Evolutionary conservation across 2,113 vertebrate genomes (phyloP).

Genomic region (Mormyrus lacerda): DNA sequence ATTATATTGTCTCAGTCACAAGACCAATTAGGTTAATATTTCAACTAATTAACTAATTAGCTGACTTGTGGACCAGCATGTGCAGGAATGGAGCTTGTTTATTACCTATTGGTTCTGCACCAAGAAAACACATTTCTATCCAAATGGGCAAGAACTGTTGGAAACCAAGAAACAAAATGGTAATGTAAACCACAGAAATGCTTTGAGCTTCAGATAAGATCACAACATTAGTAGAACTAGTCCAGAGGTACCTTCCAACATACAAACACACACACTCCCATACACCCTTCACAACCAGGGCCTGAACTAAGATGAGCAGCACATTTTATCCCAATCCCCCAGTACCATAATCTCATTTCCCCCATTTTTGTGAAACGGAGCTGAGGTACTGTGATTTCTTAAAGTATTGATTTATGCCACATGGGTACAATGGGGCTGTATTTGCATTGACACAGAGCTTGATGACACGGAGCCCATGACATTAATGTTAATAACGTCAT

Average conservation of each 20-base stretch:
- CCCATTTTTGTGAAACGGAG: neutral
- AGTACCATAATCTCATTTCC: neutral
- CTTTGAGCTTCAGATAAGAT: neutral
- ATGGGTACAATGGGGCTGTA: neutral
- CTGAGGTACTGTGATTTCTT: neutral
- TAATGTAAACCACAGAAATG: neutral
- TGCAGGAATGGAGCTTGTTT: neutral
- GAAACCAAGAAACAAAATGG: neutral
- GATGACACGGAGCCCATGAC: neutral
- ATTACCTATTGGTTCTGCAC: neutral
- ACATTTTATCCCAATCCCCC: neutral
- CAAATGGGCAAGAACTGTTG: neutral
- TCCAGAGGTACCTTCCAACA: neutral
- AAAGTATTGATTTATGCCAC: neutral
- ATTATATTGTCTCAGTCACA: neutral
- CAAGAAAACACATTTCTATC: neutral
- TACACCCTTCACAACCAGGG: neutral
- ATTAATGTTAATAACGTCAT: neutral
- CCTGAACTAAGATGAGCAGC: neutral
- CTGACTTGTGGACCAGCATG: neutral
- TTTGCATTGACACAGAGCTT: neutral
- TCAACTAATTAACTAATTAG: neutral
- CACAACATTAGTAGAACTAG: neutral
- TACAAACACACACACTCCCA: neutral
- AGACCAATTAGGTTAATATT: neutral